Evolutionary conservation across 2,888 invertebrate genomes (phyloP).

Genomic region (Drosophila barbarae): DNA sequence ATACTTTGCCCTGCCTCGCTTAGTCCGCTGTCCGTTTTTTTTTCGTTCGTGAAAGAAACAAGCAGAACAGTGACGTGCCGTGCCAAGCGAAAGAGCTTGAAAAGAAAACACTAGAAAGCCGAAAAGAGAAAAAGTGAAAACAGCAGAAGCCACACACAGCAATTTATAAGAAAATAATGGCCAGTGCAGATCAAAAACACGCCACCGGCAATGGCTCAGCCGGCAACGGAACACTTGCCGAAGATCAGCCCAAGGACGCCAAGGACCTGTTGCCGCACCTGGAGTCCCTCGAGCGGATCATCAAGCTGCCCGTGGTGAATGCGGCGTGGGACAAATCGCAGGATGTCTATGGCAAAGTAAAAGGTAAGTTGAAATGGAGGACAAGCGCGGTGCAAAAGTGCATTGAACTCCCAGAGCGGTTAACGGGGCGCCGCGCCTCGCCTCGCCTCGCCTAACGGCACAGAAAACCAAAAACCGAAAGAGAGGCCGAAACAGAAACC

Average conservation of each 20-base stretch:
- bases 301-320: slow-evolving; percentile 82
- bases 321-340: slow-evolving; percentile 82
- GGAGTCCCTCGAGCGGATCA: slow-evolving; percentile 82
- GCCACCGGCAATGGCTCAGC: slow-evolving; percentile 51
- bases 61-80: slow-evolving; percentile 61
- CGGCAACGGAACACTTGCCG: slow-evolving; percentile 43
- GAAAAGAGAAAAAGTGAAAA: slow-evolving; percentile 51
- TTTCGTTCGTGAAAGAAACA: slow-evolving; percentile 48
- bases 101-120: slow-evolving; percentile 10
- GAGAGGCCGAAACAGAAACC: slow-evolving; percentile 35
- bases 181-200: slow-evolving; percentile 41
- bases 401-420: slow-evolving; percentile 52
- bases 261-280: slow-evolving; percentile 80
- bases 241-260: slow-evolving; percentile 70
- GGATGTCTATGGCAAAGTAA: slow-evolving; percentile 82
- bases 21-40: slow-evolving; percentile 30
- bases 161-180: slow-evolving; percentile 38
- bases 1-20: slow-evolving; percentile 11
- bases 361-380: slow-evolving; percentile 79
- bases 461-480: slow-evolving; percentile 38
- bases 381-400: slow-evolving; percentile 33
- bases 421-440: slow-evolving; percentile 23
- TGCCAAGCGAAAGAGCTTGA: slow-evolving; percentile 55
- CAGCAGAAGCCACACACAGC: not conserved
- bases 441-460: slow-evolving; percentile 37